Evolutionary conservation across 2,888 invertebrate genomes (phyloP), one percentile per base, ranked within the genome.

Genomic region (Calameuta filiformis): DNA sequence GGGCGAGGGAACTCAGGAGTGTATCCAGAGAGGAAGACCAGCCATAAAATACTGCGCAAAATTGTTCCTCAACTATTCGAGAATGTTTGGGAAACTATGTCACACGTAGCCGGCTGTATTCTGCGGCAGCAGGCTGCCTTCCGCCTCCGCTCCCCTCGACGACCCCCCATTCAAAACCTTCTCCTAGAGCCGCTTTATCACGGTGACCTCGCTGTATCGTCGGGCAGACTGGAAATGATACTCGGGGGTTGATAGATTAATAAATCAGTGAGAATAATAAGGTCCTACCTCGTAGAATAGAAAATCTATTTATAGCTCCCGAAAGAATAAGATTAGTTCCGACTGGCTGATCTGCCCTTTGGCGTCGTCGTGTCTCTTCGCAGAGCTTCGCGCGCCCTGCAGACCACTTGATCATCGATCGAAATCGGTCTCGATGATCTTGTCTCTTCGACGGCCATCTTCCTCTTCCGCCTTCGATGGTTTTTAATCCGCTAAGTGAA

Each of bases 51-150:
- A 84, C 83, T 84, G 83, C 77, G 83, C 82, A 81, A 87, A 88
- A 89, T 89, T 89, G 87, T 89, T 89, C 78, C 80, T 75, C 73
- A 85, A 89, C 88, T 87, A 89, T 88, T 88, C 83, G 81, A 77
- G 81, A 84, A 79, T 85, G 84, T 85, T 86, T 85, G 81, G 78
- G 82, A 80, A 89, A 89, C 87, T 89, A 89, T 89, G 87, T 85
- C 80, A 79, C 80, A 80, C 77, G 77, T 77, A 75, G 40, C 15
- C n/a, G 40, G 56, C 35, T 69, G 69, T 69, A 33, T 30, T 33
- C 69, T 33, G 69, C 69, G 69, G 31, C 33, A 69, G 33, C 30
- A 33, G 30, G 33, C 30, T 33, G 69, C 33, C 69, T 69, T n/a
- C 30, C 33, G 11, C 3, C 69, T 30, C 30, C 69, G 35, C 35